Conservation (phyloP, 2,888 invertebrate genomes). For the Watsonalla binaria region DNA sequence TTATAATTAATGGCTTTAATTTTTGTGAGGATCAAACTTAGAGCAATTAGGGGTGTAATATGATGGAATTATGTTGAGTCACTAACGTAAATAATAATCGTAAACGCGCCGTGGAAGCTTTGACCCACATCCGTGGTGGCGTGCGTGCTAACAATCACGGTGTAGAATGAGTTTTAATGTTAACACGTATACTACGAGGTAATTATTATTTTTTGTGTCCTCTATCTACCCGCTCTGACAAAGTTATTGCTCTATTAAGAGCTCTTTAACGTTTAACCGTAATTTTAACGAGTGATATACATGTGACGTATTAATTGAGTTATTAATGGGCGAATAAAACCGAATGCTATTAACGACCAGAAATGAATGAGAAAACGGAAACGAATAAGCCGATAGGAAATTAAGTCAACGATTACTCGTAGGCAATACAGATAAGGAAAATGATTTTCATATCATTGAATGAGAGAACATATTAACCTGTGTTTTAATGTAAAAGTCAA, state of each 20-base stretch:
- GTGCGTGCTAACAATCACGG: conserved; percentile 63
- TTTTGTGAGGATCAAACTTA: conserved; percentile 27
- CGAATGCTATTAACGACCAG: background rate
- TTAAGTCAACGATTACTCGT: conserved; percentile 19
- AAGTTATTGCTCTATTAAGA: conserved; percentile 53
- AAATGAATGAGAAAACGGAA: background rate
- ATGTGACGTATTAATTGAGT: conserved; percentile 9
- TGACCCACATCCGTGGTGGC: conserved; percentile 47
- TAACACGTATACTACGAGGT: conserved; percentile 56
- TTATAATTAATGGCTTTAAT: conserved; percentile 25
- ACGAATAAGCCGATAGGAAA: conserved; percentile 14
- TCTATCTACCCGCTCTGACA: conserved; percentile 42
- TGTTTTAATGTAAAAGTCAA: conserved; percentile 43
- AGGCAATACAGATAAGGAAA: conserved; percentile 30
- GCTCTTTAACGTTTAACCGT: conserved; percentile 29
- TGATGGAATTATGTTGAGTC: conserved; percentile 42
- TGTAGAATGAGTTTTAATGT: conserved; percentile 54
- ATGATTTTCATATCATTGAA: conserved; percentile 31
- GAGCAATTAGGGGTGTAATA: conserved; percentile 34
- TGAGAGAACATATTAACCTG: conserved; percentile 32
- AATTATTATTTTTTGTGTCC: conserved; percentile 54
- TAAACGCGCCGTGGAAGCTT: conserved; percentile 31
- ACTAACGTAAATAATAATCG: conserved; percentile 47
- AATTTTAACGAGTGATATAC: conserved; percentile 13
- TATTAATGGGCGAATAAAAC: conserved; percentile 2